A percentile compares a stretch with the other conserved stretches of the same genome.
Conservation (phyloP, 2,888 invertebrate species). For the Standfussiana lucernea region DNA sequence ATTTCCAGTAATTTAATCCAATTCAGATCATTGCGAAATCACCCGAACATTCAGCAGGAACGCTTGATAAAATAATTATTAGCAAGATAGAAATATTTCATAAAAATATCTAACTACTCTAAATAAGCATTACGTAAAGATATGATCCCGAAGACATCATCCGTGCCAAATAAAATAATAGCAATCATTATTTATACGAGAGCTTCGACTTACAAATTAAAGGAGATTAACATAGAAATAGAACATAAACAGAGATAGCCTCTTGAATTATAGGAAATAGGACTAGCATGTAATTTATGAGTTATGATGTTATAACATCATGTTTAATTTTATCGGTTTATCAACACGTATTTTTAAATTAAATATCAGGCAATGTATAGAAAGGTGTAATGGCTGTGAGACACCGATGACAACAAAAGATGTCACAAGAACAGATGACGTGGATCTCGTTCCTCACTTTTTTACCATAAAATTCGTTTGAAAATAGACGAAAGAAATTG, state of each 20-base stretch:
- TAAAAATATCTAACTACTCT: conserved; percentile 13
- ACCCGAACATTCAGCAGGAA: neutral
- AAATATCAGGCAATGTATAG: neutral
- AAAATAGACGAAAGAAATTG: conserved; percentile 26
- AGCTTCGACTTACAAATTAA: conserved; percentile 45
- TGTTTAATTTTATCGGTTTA: conserved; percentile 9
- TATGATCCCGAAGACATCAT: conserved; percentile 29
- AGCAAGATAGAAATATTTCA: conserved; percentile 5
- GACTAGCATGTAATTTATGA: conserved; percentile 22
- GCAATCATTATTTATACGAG: conserved; percentile 60
- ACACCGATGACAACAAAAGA: conserved; percentile 12
- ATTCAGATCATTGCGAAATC: conserved; percentile 4
- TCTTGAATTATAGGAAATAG: conserved; percentile 41
- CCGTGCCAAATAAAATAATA: conserved; percentile 70
- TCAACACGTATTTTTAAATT: no score
- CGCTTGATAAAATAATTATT: neutral
- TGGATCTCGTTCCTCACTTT: neutral
- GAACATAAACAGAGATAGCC: conserved; percentile 45
- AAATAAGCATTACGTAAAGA: conserved; percentile 19
- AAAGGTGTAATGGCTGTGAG: neutral
- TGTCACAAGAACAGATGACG: conserved; percentile 23
- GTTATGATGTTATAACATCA: conserved; percentile 25
- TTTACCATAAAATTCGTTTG: conserved; percentile 8
- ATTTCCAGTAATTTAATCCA: neutral
- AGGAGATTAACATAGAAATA: conserved; percentile 37